Evolutionary conservation across 2,797 vertebrate species (phyloP), one percentile per base, ranked within the genome.

Genomic region (Australoheros facetus): DNA sequence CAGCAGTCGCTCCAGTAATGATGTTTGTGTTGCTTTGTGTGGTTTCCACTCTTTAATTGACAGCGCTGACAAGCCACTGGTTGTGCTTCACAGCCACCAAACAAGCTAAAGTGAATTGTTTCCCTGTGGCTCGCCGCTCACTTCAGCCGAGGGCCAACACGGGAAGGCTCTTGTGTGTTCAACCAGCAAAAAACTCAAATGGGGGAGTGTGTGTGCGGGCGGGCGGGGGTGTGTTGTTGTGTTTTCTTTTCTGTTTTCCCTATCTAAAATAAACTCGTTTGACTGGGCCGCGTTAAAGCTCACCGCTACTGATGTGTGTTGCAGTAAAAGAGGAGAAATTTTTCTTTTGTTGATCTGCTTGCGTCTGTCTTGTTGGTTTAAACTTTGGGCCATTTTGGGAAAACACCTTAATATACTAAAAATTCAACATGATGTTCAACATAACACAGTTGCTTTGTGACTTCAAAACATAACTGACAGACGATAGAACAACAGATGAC

Each of bases 241-340:
- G 16, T 62, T 45, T 10, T 45, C 9, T 48, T 12, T 54, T 39
- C 28, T 69, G 21, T 45, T 64, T 64, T 17, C 60, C 26, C 26
- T 7, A 7, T 51, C 64, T 30, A 51, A 51, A 19, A 51, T 56
- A 80, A 83, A 78, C 66, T 76, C 72, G 66, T 69, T 82, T 72
- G 73, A 84, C 77, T 58, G 23, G 72, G 51, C 76, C 37, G 37
- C 71, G 55, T 59, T 66, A 81, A 86, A 87, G 87, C 86, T 88
- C 89, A 88, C 71, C 80, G 85, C 71, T 37, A 56, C 81, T 54
- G 80, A 84, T 77, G 86, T 71, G 73, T 74, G 79, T 73, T 74
- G 77, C 53, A 59, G 48, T 32, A 32, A 7, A 19, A 82, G 32
- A 74, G 26, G 7, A 78, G 32, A 78, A 73, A 75, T 77, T 0